Evolutionary conservation across 1,140 invertebrate species (phyloP), one percentile per base, ranked within the genome.

Genomic region (Drosophila burlai): DNA sequence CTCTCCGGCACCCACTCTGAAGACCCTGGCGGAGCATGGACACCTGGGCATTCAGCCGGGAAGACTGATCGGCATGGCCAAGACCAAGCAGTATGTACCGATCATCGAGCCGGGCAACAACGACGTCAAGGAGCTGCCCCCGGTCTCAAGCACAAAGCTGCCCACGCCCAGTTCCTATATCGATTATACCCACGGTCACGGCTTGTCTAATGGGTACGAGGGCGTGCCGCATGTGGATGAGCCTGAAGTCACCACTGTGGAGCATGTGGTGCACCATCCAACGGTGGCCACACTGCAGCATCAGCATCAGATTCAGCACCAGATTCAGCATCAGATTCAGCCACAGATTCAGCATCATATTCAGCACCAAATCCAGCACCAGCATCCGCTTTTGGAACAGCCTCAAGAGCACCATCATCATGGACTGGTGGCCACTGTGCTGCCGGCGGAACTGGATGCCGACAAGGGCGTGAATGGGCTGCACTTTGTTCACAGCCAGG

Each of bases 71-170:
- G 84, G 84, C 55, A 89, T 87, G 84, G 84, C 77, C 55, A 87
- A 87, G 29, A 77, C 82, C 11, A 92, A 92, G 36, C 83, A 92
- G 52, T 92, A 92, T 61, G 87, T 92, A 38, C 91, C 91, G 15
- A 92, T 92, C 43, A 81, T 92, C 15, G 91, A 92, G 45, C 72
- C 85, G 2, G 76, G 76, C 15, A 78, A 92, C 60, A 80, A 85
- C 34, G 83, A 77, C 45, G 81, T 89, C 4, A 90, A 76, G 52
- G 81, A 74, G 26, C 42, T 68, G 49, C 85, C 78, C 0, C 18
- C 31, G 0, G 47, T 49, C 1, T 0, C 57, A 21, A 62, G 73
- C 34, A 49, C 67, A 7, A 90, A 86, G 18, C 34, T 83, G 49
- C 77, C 90, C 9, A 76, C 81, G 4, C 84, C 91, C 40, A 82